Evolutionary conservation across 2,797 vertebrate genomes (phyloP).

Genomic region (Toxotes lorentzi): DNA sequence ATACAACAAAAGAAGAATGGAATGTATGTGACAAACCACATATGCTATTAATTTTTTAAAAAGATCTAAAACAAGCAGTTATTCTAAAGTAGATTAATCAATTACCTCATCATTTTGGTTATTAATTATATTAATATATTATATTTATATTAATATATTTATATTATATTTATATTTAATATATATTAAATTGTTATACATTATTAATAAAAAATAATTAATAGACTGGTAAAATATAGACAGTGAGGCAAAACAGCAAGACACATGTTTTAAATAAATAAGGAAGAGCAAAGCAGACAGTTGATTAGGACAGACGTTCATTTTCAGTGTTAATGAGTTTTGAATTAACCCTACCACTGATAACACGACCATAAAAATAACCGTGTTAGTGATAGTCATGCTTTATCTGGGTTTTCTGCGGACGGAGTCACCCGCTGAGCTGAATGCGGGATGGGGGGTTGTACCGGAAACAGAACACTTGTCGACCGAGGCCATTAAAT

Average conservation of each 20-base stretch:
- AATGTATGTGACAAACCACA: background rate
- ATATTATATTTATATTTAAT: too few species aligned
- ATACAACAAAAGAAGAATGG: background rate
- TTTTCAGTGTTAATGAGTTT: too few species aligned
- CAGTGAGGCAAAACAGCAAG: too few species aligned
- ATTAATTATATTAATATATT: too few species aligned
- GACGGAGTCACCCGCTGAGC: background rate
- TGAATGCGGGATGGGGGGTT: conserved; percentile 42
- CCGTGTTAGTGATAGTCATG: background rate
- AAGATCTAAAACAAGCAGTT: background rate
- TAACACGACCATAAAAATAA: background rate
- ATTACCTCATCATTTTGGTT: too few species aligned
- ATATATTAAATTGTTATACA: too few species aligned
- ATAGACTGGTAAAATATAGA: too few species aligned
- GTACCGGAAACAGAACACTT: conserved; percentile 39
- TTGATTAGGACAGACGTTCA: background rate
- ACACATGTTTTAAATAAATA: background rate
- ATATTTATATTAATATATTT: too few species aligned
- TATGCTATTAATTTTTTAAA: background rate
- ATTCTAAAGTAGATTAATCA: background rate
- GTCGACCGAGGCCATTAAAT: background rate
- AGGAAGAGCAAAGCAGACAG: background rate
- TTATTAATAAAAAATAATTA: too few species aligned
- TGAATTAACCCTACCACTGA: background rate
- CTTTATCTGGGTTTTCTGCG: background rate